A percentile compares a stretch with the other conserved stretches of the same genome.
phyloP scores from a whole-genome alignment of 2,797 vertebrate species.

The Acrossocheilus wenchowensis region DNA sequence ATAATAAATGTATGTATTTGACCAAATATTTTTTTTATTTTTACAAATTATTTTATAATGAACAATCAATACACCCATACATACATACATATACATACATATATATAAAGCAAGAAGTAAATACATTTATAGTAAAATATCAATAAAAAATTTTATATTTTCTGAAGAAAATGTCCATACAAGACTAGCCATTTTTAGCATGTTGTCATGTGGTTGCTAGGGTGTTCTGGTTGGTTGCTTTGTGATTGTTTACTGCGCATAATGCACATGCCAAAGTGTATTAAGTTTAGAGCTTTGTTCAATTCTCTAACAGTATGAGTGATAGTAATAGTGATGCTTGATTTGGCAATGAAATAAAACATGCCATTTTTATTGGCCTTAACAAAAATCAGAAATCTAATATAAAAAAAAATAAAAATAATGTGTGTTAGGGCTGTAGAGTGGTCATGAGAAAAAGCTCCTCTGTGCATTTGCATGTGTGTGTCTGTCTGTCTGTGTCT shows the following conservation, averaged over 20 bases:
- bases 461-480: background rate
- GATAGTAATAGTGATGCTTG: background rate
- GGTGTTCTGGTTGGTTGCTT: background rate
- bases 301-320: background rate
- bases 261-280: background rate
- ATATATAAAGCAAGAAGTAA: no score
- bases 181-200: background rate
- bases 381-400: background rate
- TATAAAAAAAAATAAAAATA: background rate
- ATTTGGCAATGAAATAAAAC: background rate
- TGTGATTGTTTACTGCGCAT: background rate
- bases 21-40: background rate
- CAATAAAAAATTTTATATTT: no score
- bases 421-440: slow-evolving; percentile 19
- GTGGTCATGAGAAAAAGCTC: slow-evolving; percentile 10
- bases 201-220: background rate
- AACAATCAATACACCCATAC: no score
- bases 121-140: no score
- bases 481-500: background rate
- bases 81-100: no score
- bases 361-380: background rate
- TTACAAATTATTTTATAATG: background rate
- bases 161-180: no score
- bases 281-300: background rate
- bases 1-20: background rate